Evolutionary conservation across 2,113 vertebrate genomes (phyloP), one percentile per base, ranked within the genome.

Genomic region (Piprites chloris): DNA sequence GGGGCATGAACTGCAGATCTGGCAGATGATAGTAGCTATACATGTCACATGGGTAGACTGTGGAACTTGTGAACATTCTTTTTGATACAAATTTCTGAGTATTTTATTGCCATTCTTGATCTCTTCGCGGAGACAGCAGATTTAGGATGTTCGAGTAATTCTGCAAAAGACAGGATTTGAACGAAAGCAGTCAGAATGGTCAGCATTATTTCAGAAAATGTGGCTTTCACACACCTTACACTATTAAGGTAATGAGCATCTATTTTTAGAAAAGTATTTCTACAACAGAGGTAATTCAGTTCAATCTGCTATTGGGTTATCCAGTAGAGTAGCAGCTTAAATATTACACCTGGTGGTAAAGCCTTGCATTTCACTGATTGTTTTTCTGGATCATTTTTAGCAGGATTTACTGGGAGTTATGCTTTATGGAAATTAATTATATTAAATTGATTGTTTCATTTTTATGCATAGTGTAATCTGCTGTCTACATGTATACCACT

Each of bases 161-260:
- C 95, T 96, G 47, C 65, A 95, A 96, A 93, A 97, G 93, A 84
- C 95, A 91, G 91, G 85, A 96, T 89, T 84, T 95, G 96, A 97
- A 97, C 0, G 89, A 96, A 95, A 42, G 47, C 84, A 90, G 79
- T 92, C 94, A 96, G 83, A 92, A 73, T 90, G 97, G 92, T 95
- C 95, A 95, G 93, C 96, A 83, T 92, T 93, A 79, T 91, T 91
- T 91, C 89, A 94, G 96, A 88, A 52, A 26, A 80, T 63, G 42
- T 66, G 94, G 33, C 85, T 96, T 79, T 79, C 89, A 94, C 77
- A 89, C 90, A 93, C 82, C 91, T 95, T 84, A 85, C 83, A 71
- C 41, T 74, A 67, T 46, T 46, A 73, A 95, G 94, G 90, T 91
- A 97, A 98, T 66, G 37, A 91, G 53, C 59, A 86, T 95, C 84